Percentiles rank a stretch among this genome's conserved stretches.
phyloP scores from a whole-genome alignment of 2,888 invertebrate genomes.

The Caenorhabditis uteleia region DNA sequence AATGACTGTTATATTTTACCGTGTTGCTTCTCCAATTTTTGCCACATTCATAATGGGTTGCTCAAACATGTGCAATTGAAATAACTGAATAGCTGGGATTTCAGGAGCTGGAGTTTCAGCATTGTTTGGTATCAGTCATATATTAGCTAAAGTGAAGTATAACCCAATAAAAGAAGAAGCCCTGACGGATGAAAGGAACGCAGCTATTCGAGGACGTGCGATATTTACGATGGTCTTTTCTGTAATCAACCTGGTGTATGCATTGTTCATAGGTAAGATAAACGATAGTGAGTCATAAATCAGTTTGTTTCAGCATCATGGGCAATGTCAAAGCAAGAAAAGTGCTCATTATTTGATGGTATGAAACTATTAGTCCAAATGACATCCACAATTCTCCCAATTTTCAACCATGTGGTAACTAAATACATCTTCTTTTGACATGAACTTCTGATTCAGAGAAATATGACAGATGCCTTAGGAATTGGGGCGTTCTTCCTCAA shows the following conservation, averaged over 20 bases:
- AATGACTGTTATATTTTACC: not conserved
- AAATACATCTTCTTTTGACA: not conserved
- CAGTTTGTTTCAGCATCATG: not conserved
- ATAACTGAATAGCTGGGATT: not conserved
- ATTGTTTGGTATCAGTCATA: not conserved
- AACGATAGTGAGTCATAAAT: too few species aligned
- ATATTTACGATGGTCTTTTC: not conserved
- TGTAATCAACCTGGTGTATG: not conserved
- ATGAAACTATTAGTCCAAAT: not conserved
- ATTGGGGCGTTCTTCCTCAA: not conserved
- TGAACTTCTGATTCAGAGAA: not conserved
- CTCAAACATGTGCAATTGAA: not conserved
- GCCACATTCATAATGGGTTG: not conserved
- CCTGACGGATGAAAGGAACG: not conserved
- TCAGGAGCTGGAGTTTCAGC: not conserved
- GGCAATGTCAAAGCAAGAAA: not conserved
- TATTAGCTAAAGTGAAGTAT: not conserved
- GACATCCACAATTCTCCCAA: not conserved
- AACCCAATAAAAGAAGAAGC: not conserved
- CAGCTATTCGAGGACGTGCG: not conserved
- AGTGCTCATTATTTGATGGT: not conserved
- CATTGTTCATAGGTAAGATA: too few species aligned
- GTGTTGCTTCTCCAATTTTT: conserved; percentile 2
- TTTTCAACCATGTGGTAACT: not conserved
- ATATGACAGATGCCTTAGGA: not conserved